Evolutionary conservation across 1,140 invertebrate genomes (phyloP).

Genomic region (Leptonema lineaticorne): DNA sequence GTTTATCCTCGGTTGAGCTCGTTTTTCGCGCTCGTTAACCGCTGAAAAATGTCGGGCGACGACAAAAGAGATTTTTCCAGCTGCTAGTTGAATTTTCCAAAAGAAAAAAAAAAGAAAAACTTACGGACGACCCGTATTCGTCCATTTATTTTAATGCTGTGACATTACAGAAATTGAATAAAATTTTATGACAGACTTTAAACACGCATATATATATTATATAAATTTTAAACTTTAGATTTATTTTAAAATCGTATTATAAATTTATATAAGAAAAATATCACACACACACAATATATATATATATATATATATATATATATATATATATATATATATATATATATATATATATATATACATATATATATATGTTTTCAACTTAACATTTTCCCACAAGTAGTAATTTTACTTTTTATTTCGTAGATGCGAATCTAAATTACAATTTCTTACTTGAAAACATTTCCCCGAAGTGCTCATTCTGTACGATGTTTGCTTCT

Average conservation of each 20-base stretch:
- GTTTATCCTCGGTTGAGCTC: not conserved
- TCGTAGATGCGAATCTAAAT: constrained; percentile 6
- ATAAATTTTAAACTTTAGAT: too few species aligned
- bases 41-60: not conserved
- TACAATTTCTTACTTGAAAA: not conserved
- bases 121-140: too few species aligned
- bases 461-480: not conserved
- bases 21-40: not conserved
- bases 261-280: too few species aligned
- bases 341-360: not conserved
- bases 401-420: constrained; percentile 11
- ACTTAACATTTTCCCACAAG: not conserved
- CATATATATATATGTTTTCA: not conserved
- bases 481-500: not conserved
- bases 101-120: too few species aligned
- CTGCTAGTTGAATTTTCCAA: too few species aligned
- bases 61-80: not conserved
- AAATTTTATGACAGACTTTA: not conserved
- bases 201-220: too few species aligned
- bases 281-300: too few species aligned
- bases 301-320: too few species aligned
- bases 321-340: not conserved
- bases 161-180: not conserved
- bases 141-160: too few species aligned
- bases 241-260: too few species aligned